A percentile compares a stretch with the other conserved stretches of the same genome.
Evolutionary conservation across 1,140 invertebrate species (phyloP).

Genomic region (Stenopsyche tienmushanensis): DNA sequence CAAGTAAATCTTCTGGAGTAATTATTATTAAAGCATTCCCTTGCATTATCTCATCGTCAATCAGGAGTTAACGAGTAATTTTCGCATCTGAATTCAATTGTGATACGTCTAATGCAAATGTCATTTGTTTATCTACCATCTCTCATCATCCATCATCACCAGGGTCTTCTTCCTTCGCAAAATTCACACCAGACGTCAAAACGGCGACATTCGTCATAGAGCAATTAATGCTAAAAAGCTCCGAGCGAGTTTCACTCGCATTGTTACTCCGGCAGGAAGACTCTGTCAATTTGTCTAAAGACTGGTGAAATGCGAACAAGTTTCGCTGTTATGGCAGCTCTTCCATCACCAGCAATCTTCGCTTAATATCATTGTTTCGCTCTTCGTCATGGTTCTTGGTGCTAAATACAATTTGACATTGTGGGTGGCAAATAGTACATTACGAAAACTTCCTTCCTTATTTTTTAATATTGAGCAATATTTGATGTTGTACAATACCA

Average conservation of each 20-base stretch:
- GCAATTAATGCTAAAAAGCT: too few species aligned
- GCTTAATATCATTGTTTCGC: not conserved
- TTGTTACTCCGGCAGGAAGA: too few species aligned
- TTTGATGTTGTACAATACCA: not conserved
- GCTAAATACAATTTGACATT: not conserved
- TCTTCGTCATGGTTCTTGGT: not conserved
- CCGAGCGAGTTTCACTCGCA: too few species aligned
- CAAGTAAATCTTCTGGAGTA: not conserved
- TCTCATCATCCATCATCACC: not conserved
- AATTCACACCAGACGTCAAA: not conserved
- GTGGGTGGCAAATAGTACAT: not conserved
- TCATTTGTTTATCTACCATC: not conserved
- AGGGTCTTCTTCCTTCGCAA: not conserved
- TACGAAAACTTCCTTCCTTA: not conserved
- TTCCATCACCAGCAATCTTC: not conserved
- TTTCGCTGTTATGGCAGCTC: not conserved
- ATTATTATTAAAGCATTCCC: too few species aligned
- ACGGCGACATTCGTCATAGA: too few species aligned
- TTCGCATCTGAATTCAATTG: slow-evolving; percentile 1
- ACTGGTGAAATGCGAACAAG: too few species aligned
- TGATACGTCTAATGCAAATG: not conserved
- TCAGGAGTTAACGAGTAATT: not conserved
- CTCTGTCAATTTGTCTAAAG: too few species aligned
- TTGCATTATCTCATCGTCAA: too few species aligned
- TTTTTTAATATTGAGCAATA: not conserved